phyloP scores from a whole-genome alignment of 2,888 invertebrate species.

The Cheilosia vernalis region DNA sequence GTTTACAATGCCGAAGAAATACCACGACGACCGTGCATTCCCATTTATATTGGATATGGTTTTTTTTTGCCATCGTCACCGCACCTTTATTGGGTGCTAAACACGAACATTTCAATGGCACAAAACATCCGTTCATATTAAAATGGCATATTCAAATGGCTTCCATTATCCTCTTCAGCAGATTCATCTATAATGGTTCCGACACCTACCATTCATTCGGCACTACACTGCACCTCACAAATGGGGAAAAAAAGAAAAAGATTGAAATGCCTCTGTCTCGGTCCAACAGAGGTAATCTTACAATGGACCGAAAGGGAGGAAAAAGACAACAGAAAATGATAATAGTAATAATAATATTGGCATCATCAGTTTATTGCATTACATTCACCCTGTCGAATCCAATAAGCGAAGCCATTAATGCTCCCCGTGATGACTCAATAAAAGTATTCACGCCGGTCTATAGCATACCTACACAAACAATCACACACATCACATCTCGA shows the following conservation, averaged over 20 bases:
- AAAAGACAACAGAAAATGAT: slow-evolving; percentile 46
- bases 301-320: not conserved
- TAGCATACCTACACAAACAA: not conserved
- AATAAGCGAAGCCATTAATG: slow-evolving; percentile 63
- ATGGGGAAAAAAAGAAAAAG: not conserved
- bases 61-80: slow-evolving; percentile 7
- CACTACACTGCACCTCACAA: not conserved
- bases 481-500: slow-evolving; percentile 20
- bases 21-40: slow-evolving; percentile 3
- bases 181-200: slow-evolving; percentile 68
- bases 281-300: not conserved
- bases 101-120: slow-evolving; percentile 57
- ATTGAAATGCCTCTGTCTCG: not conserved
- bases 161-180: slow-evolving; percentile 63
- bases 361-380: slow-evolving; percentile 69
- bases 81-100: slow-evolving; percentile 66
- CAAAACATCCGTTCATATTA: slow-evolving; percentile 67
- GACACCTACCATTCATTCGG: slow-evolving; percentile 6
- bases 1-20: slow-evolving; percentile 53
- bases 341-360: slow-evolving; percentile 67
- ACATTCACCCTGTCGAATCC: slow-evolving; percentile 66
- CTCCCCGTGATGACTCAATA: slow-evolving; percentile 62
- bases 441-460: slow-evolving; percentile 45
- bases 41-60: slow-evolving; percentile 24
- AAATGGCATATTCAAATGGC: slow-evolving; percentile 72